Percentiles rank a stretch among this genome's conserved stretches.
Conservation (phyloP, 2,888 invertebrate genomes). For the Steromphala cineraria region DNA sequence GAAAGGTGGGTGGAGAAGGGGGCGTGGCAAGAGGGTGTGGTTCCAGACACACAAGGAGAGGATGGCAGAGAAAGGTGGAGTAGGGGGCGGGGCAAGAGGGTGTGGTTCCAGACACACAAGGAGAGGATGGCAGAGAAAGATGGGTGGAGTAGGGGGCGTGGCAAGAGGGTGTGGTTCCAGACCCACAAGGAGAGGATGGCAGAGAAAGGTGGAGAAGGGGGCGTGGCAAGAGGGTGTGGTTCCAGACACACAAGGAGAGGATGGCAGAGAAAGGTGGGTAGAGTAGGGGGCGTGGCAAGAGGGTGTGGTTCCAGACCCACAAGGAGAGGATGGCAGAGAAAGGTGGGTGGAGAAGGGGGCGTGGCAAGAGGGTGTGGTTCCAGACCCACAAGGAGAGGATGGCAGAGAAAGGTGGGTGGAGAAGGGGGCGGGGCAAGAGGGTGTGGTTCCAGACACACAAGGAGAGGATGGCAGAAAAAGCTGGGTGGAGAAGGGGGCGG, state of each 20-base stretch:
- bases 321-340: conserved; percentile 84
- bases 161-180: conserved; percentile 80
- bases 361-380: neutral
- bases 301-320: conserved; percentile 90
- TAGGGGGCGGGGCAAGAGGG: conserved; percentile 74
- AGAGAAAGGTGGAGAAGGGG: conserved; percentile 74
- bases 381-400: neutral
- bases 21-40: conserved; percentile 80
- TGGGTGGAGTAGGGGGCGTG: neutral
- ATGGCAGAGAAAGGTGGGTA: conserved; percentile 78
- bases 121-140: neutral
- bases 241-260: conserved; percentile 88
- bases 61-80: conserved; percentile 76
- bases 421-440: conserved; percentile 54
- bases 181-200: conserved; percentile 77
- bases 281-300: conserved; percentile 70
- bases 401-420: neutral
- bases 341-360: conserved; percentile 38
- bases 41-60: conserved; percentile 90
- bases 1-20: conserved; percentile 74
- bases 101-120: neutral
- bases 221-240: conserved; percentile 81
- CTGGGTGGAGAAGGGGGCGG: conserved; percentile 32
- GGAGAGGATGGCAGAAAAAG: conserved; percentile 83
- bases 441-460: conserved; percentile 92